Percentiles rank a stretch among this genome's conserved stretches.
Conservation (phyloP, 1,140 invertebrate species). For the Hydropsyche tenuis region DNA sequence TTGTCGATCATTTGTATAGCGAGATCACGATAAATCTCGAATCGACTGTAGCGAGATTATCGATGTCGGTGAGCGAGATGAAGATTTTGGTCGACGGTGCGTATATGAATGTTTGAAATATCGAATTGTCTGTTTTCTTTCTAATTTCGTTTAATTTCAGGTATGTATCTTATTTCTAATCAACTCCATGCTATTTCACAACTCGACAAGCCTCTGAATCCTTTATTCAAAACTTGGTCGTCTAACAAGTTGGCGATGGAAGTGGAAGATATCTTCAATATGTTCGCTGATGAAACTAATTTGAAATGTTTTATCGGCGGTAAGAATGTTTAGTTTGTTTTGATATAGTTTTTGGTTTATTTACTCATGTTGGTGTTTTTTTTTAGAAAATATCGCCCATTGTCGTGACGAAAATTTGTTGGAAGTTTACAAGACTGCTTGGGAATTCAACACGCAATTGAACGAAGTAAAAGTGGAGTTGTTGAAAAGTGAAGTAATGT, state of each 20-base stretch:
- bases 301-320: background rate
- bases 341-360: background rate
- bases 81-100: too few relatives aligned
- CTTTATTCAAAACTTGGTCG: background rate
- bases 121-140: too few relatives aligned
- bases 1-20: too few relatives aligned
- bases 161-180: too few relatives aligned
- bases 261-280: background rate
- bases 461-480: too few relatives aligned
- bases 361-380: too few relatives aligned
- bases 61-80: too few relatives aligned
- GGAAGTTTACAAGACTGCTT: background rate
- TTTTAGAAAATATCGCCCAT: constrained; percentile 10
- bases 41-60: too few relatives aligned
- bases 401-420: background rate
- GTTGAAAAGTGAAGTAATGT: too few relatives aligned
- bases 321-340: background rate
- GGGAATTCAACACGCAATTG: constrained; percentile 5
- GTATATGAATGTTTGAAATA: too few relatives aligned
- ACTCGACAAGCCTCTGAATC: background rate
- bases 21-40: too few relatives aligned
- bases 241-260: background rate
- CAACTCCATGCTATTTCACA: background rate
- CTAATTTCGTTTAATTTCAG: too few relatives aligned
- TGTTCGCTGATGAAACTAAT: background rate